A percentile compares a stretch with the other conserved stretches of the same genome.
Evolutionary conservation across 2,797 vertebrate species (phyloP).

Genomic region (Gymnoscopelus braueri): DNA sequence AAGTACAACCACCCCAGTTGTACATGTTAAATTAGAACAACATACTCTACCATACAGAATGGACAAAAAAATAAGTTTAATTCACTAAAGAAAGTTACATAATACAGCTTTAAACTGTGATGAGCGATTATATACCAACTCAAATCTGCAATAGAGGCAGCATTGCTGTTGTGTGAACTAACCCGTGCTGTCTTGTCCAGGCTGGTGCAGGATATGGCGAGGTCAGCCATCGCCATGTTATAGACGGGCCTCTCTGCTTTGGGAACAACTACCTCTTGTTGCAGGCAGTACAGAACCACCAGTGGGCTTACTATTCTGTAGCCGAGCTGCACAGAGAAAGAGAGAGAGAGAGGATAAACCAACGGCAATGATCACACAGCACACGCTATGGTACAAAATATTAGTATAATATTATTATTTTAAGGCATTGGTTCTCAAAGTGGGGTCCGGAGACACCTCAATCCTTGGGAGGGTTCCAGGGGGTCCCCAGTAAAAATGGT

Average conservation of each 20-base stretch:
- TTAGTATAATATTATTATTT: too few species aligned
- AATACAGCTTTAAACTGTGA: too few species aligned
- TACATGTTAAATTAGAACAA: too few species aligned
- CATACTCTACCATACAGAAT: too few species aligned
- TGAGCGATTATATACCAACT: too few species aligned
- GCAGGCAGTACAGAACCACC: conserved; percentile 93
- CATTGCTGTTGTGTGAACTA: conserved; percentile 12
- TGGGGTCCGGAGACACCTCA: too few species aligned
- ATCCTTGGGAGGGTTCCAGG: too few species aligned
- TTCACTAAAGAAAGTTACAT: too few species aligned
- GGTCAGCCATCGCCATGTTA: conserved; percentile 94
- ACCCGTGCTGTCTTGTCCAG: conserved; percentile 92
- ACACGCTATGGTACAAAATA: neutral
- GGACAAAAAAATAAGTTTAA: too few species aligned
- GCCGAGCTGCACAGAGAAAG: conserved; percentile 80
- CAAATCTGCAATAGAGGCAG: neutral
- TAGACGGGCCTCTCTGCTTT: conserved; percentile 92
- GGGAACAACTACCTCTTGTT: conserved; percentile 90
- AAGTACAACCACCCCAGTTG: too few species aligned
- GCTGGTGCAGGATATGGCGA: conserved; percentile 93
- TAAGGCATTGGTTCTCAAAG: too few species aligned
- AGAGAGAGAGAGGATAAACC: neutral
- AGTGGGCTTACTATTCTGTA: conserved; percentile 95
- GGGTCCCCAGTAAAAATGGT: too few species aligned
- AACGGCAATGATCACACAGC: neutral